A percentile compares a stretch with the other conserved stretches of the same genome.
Evolutionary conservation across 2,888 invertebrate genomes (phyloP).

Genomic region (Eulithis prunata): DNA sequence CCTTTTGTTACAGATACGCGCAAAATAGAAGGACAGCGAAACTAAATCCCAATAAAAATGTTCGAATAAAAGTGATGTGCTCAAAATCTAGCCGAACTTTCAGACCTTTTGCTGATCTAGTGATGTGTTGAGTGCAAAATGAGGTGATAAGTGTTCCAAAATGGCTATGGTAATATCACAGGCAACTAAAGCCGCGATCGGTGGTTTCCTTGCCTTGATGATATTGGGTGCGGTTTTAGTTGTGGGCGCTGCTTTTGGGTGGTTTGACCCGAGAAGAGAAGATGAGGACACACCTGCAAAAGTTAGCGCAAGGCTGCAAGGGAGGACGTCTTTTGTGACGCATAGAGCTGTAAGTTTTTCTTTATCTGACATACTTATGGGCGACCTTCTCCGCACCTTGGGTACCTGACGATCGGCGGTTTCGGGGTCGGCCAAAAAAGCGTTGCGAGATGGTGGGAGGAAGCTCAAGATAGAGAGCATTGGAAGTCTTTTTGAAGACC

Average conservation of each 20-base stretch:
- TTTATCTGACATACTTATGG: too few relatives aligned
- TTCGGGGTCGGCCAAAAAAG: too few relatives aligned
- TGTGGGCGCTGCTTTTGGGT: constrained; percentile 77
- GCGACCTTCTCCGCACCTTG: too few relatives aligned
- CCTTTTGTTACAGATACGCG: background rate
- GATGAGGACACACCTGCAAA: constrained; percentile 79
- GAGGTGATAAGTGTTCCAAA: constrained; percentile 66
- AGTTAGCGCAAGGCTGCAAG: constrained; percentile 76
- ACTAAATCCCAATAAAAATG: background rate
- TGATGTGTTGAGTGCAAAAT: constrained; percentile 45
- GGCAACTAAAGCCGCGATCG: constrained; percentile 79
- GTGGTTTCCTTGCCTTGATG: constrained; percentile 76
- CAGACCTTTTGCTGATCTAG: background rate
- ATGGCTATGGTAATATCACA: constrained; percentile 83
- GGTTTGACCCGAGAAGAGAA: constrained; percentile 76
- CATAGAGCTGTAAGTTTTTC: constrained; percentile 74
- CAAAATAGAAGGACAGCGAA: background rate
- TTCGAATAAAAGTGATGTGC: constrained; percentile 12
- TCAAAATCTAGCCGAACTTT: background rate
- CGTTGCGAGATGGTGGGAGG: too few relatives aligned
- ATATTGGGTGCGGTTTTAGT: constrained; percentile 76
- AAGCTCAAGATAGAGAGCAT: too few relatives aligned
- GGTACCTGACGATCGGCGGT: too few relatives aligned
- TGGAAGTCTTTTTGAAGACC: too few relatives aligned
- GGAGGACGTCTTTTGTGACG: constrained; percentile 76